A percentile compares a stretch with the other conserved stretches of the same genome.
Evolutionary conservation across 2,888 invertebrate genomes (phyloP).

Genomic region (Micropterix aruncella): DNA sequence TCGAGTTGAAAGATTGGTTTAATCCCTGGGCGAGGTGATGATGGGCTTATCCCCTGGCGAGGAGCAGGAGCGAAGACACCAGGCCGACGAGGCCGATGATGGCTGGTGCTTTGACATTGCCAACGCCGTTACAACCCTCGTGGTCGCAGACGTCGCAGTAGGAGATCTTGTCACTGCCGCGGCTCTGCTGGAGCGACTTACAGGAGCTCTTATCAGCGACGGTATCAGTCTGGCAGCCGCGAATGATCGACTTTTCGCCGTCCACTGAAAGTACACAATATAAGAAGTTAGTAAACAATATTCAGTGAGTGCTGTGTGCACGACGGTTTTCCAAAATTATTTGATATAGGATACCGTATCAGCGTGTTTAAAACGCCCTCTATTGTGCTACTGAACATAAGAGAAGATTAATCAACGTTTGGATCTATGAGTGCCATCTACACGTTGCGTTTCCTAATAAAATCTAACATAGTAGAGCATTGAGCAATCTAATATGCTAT

Average conservation of each 20-base stretch:
- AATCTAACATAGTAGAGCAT: no score
- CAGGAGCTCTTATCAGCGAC: neutral
- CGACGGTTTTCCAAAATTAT: no score
- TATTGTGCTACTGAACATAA: no score
- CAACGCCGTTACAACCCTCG: constrained; percentile 10
- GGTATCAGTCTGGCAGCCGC: neutral
- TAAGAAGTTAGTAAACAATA: no score
- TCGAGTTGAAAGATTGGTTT: no score
- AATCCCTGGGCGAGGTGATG: neutral
- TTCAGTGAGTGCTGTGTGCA: no score
- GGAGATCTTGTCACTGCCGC: constrained; percentile 1
- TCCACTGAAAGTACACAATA: neutral
- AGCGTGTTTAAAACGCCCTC: no score
- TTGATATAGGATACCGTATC: no score
- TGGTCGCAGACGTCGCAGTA: constrained; percentile 6
- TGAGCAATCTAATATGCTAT: no score
- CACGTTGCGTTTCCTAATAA: no score
- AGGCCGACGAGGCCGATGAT: neutral
- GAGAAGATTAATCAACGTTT: no score
- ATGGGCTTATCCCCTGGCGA: neutral
- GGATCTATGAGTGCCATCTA: no score
- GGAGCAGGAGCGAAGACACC: neutral
- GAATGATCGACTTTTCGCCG: neutral
- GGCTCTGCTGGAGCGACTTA: constrained; percentile 3
- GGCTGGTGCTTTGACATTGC: constrained; percentile 5